Percentiles rank a stretch among this genome's conserved stretches.
Evolutionary conservation across 2,797 vertebrate species (phyloP).

Genomic region (Acanthurus leucopareius): DNA sequence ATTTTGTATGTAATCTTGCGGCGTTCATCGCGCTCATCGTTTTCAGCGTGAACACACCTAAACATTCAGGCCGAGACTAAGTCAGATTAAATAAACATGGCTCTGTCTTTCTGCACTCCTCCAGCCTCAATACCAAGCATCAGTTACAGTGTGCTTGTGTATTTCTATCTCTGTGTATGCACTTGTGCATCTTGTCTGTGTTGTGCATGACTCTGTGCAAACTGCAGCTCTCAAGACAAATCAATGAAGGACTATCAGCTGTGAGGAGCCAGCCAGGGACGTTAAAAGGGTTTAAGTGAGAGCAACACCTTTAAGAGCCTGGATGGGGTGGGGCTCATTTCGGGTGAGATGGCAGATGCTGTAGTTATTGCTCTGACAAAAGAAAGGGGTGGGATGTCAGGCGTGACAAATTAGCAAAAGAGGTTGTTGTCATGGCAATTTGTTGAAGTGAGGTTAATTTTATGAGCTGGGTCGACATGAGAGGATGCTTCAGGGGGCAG

Average conservation of each 20-base stretch:
- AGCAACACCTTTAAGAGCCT: constrained; percentile 48
- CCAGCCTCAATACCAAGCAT: constrained; percentile 40
- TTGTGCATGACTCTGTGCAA: constrained; percentile 27
- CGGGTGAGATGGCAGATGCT: constrained; percentile 53
- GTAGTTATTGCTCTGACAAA: constrained; percentile 34
- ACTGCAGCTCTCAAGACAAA: constrained; percentile 55
- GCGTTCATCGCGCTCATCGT: no score
- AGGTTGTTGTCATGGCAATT: constrained; percentile 62
- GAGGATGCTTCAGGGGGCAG: constrained; percentile 8
- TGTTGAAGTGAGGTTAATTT: constrained; percentile 46
- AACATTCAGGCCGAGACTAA: constrained; percentile 32
- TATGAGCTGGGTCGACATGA: constrained; percentile 7
- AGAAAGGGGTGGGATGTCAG: constrained; percentile 5
- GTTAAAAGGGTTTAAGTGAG: constrained; percentile 20
- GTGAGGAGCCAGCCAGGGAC: constrained; percentile 43
- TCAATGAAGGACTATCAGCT: constrained; percentile 56
- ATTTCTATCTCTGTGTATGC: constrained; percentile 10
- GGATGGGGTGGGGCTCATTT: constrained; percentile 66
- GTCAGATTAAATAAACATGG: constrained; percentile 69
- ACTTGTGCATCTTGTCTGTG: constrained; percentile 19
- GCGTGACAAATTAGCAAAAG: constrained; percentile 30
- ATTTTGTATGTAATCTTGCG: no score
- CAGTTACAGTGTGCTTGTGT: constrained; percentile 9
- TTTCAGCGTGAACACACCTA: no score
- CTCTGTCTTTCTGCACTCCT: constrained; percentile 43